These are phyloP conservation scores for Stigmatopora argus DNA, from an alignment of 2,113 vertebrate genomes.

Conservation along the genomic window DNA sequence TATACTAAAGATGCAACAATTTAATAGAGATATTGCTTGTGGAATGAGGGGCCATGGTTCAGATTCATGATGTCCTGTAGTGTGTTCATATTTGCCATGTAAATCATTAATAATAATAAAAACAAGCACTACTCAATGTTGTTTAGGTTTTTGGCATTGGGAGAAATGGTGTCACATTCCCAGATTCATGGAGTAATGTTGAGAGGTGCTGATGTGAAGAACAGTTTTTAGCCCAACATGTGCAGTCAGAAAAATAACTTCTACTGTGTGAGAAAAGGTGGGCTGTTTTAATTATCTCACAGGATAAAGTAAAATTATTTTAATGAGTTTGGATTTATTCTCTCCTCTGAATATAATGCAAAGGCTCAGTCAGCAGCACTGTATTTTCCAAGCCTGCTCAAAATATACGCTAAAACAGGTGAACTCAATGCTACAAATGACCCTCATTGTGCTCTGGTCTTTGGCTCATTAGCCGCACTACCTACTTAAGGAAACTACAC, in stretches of 20 bases:
- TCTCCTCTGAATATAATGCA: constrained; percentile 13
- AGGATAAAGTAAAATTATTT: constrained; percentile 38
- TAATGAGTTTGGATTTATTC: constrained; percentile 33
- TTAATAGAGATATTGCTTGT: neutral
- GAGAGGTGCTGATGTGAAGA: constrained; percentile 14
- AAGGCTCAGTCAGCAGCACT: constrained; percentile 32
- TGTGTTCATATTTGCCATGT: constrained; percentile 6
- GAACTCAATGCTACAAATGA: constrained; percentile 45
- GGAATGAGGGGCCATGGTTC: neutral
- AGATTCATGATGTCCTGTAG: neutral
- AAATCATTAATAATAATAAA: constrained; percentile 22
- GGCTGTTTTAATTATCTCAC: constrained; percentile 43
- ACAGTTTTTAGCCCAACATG: constrained; percentile 24
- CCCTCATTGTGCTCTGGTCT: constrained; percentile 36
- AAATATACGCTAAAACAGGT: constrained; percentile 31
- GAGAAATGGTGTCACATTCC: constrained; percentile 10
- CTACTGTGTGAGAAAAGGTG: constrained; percentile 41
- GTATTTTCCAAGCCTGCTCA: neutral
- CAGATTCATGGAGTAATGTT: constrained; percentile 30
- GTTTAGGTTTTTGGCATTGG: constrained; percentile 54
- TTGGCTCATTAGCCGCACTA: constrained; percentile 54
- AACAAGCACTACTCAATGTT: constrained; percentile 29
- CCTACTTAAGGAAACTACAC: constrained; percentile 44
- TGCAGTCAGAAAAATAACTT: constrained; percentile 46
- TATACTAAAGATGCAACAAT: neutral